Conservation (phyloP, 1,140 invertebrate genomes). For the Dendroctonus ponderosae region DNA sequence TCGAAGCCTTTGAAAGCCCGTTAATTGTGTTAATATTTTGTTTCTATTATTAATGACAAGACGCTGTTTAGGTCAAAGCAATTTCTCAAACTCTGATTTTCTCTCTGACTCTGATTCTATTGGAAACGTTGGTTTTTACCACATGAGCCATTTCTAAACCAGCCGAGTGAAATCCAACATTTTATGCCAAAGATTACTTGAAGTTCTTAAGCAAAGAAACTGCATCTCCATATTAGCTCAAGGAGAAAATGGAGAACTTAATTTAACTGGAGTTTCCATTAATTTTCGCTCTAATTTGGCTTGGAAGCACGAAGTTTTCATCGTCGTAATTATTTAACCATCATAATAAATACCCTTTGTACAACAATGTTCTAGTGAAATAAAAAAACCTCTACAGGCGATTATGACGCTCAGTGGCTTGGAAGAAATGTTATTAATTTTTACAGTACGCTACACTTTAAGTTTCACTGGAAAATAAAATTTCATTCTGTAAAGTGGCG, state of each 20-base stretch:
- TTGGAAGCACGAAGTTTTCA: constrained; percentile 17
- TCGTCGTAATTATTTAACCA: constrained; percentile 19
- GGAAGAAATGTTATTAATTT: constrained; percentile 24
- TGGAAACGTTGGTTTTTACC: too few species aligned
- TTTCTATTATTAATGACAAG: too few species aligned
- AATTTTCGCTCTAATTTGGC: constrained; percentile 16
- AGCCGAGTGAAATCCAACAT: too few species aligned
- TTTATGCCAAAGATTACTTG: constrained; percentile 3
- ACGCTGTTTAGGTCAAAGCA: too few species aligned
- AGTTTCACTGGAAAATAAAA: constrained; percentile 7
- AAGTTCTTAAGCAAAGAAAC: constrained; percentile 5
- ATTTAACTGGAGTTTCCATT: constrained; percentile 23
- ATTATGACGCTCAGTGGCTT: constrained; percentile 17
- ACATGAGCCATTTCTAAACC: too few species aligned
- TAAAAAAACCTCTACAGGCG: constrained; percentile 11
- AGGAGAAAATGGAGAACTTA: constrained; percentile 21
- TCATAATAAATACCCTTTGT: constrained; percentile 19
- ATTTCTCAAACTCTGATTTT: too few species aligned
- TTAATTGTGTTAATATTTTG: too few species aligned
- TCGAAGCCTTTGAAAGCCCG: too few species aligned
- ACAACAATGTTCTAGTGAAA: constrained; percentile 6
- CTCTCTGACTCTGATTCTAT: too few species aligned
- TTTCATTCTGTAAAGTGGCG: constrained; percentile 6
- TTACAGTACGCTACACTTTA: constrained; percentile 6
- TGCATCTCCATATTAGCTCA: constrained; percentile 14